Conservation (phyloP, 2,888 invertebrate genomes). For the Lasioglossum figueresi region DNA sequence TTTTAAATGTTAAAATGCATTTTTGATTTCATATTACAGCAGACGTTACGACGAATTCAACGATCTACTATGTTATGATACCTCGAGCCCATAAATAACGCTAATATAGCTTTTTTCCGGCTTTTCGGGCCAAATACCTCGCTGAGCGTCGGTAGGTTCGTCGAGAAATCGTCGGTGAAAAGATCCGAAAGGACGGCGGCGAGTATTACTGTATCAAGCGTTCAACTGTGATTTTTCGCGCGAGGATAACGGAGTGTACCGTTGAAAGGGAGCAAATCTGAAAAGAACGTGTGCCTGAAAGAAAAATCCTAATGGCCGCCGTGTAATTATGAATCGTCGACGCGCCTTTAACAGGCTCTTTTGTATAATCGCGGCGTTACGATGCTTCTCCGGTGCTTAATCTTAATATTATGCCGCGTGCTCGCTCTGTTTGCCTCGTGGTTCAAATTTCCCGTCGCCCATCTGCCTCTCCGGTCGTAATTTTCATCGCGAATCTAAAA, state of each 20-base stretch:
- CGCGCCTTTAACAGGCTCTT: constrained; percentile 35
- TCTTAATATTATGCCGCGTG: constrained; percentile 24
- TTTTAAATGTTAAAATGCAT: too few species aligned
- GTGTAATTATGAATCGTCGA: constrained; percentile 45
- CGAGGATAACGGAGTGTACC: constrained; percentile 39
- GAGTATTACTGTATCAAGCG: constrained; percentile 53
- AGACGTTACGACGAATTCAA: too few species aligned
- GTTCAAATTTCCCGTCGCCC: constrained; percentile 7
- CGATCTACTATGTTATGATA: too few species aligned
- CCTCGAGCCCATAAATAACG: too few species aligned
- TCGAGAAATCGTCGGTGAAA: constrained; percentile 13
- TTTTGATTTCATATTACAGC: too few species aligned
- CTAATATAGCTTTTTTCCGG: too few species aligned
- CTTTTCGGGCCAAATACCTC: too few species aligned
- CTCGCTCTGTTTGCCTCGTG: constrained; percentile 8
- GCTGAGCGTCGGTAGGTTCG: neutral
- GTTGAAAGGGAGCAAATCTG: constrained; percentile 44
- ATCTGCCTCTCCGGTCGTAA: constrained; percentile 15
- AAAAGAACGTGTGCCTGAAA: constrained; percentile 53
- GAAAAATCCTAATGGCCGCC: constrained; percentile 44
- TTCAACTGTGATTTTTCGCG: constrained; percentile 75
- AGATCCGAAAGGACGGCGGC: constrained; percentile 25
- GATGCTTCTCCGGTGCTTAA: constrained; percentile 23
- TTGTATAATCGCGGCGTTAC: constrained; percentile 9
- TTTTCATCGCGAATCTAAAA: neutral